These are phyloP conservation scores for Leptodactylus fallax DNA, from an alignment of 2,797 vertebrate species.

Conservation along the genomic window DNA sequence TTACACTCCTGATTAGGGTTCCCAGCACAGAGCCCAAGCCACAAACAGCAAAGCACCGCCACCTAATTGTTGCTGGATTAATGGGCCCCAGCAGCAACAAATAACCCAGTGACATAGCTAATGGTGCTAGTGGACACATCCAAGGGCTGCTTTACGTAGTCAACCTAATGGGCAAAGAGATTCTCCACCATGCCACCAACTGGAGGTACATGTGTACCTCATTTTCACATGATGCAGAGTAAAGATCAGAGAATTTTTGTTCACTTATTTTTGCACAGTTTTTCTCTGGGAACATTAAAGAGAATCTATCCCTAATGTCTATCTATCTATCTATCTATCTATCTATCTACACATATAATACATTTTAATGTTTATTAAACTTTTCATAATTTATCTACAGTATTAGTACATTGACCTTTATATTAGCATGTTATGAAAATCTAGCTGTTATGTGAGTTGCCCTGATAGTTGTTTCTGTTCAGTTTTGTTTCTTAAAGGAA, in stretches of 20 bases:
- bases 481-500: not conserved
- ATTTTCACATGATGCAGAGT: not conserved
- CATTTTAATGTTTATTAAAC: not conserved
- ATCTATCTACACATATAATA: not conserved
- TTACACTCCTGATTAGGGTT: constrained; percentile 99
- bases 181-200: not conserved
- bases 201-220: not conserved
- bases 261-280: not conserved
- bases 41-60: constrained; percentile 88
- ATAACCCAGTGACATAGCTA: constrained; percentile 81
- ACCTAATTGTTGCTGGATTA: constrained; percentile 97
- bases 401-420: not conserved
- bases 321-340: not conserved
- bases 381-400: not conserved
- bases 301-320: no score
- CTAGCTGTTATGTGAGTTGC: not conserved
- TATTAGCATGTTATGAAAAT: not conserved
- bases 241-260: not conserved
- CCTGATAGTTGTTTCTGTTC: not conserved
- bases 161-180: constrained; percentile 21
- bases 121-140: constrained; percentile 83
- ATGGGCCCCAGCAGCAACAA: constrained; percentile 88
- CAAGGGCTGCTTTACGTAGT: constrained; percentile 76
- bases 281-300: not conserved
- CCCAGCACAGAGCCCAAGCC: constrained; percentile 95